phyloP scores from a whole-genome alignment of 2,888 invertebrate species.

The Lamproptera curius region DNA sequence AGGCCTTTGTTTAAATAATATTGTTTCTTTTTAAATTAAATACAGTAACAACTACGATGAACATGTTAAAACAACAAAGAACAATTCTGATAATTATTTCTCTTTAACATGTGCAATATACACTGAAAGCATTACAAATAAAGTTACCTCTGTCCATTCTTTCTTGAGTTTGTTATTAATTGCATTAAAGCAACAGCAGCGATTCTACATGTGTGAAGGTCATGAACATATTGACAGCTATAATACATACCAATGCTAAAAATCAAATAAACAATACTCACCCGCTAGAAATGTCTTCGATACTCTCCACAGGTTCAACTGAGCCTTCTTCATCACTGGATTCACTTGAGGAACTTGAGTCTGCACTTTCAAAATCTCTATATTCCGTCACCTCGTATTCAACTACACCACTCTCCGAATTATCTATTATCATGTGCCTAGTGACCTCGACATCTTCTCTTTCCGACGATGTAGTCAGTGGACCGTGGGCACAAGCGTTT shows the following conservation, averaged over 20 bases:
- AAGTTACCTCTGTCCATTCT: background rate
- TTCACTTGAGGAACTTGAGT: constrained; percentile 52
- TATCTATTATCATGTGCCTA: constrained; percentile 70
- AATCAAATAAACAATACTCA: constrained; percentile 24
- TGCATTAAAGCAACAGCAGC: background rate
- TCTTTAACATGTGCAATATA: too few species aligned
- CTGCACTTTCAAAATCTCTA: constrained; percentile 57
- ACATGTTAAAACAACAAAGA: too few species aligned
- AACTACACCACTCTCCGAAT: constrained; percentile 58
- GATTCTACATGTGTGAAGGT: background rate
- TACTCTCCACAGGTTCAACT: constrained; percentile 36
- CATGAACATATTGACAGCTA: background rate
- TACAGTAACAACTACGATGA: too few species aligned
- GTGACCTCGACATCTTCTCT: constrained; percentile 46
- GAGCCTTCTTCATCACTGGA: constrained; percentile 57
- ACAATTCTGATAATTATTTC: too few species aligned
- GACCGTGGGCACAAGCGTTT: constrained; percentile 72
- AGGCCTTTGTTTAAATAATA: too few species aligned
- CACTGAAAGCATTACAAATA: too few species aligned
- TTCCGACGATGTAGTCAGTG: constrained; percentile 48
- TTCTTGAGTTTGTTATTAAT: background rate
- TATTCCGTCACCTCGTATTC: constrained; percentile 70
- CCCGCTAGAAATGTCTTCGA: constrained; percentile 48
- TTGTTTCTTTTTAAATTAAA: too few species aligned
- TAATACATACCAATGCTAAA: background rate